Evolutionary conservation across 2,888 invertebrate genomes (phyloP), one percentile per base, ranked within the genome.

Genomic region (Chrysina gloriosa): DNA sequence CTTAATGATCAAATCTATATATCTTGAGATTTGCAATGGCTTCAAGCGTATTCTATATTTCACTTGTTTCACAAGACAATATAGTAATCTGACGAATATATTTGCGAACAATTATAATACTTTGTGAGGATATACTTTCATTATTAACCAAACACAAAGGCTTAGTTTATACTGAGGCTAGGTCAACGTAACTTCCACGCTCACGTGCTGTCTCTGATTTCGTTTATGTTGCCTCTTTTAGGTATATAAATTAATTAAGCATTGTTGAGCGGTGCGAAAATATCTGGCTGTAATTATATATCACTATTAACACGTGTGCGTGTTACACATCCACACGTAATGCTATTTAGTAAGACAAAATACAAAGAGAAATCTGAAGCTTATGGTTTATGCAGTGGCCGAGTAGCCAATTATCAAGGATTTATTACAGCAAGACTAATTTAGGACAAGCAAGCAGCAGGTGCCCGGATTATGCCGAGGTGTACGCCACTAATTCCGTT

Each of bases 321-420:
- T 34, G 50, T 36, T 31, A 31, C 34, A 36, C 6, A 47, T 66
- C 52, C 63, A 42, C 31, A 50, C 65, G 48, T 52, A 65, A 65
- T 65, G 52, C 27, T 47, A 61, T 50, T 61, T 52, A 58, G 36
- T 54, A 70, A 65, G 70, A 67, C 68, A 69, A 48, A 65, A 68
- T 65, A 67, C 71, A 69, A 71, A 72, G 68, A 69, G 79, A 80
- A 80, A 80, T 79, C 78, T 74, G 78, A 79, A 75, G 76, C 79
- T 79, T 78, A 79, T 79, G 77, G 78, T 78, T 80, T 77, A 80
- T 78, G 76, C 76, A 79, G 76, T 79, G 74, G 76, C 76, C 75
- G 74, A 75, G 76, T 73, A 79, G 78, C 80, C 80, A 82, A 82
- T 83, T 82, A 82, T 81, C 81, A 77, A 77, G 81, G 82, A 83